Conservation (phyloP, 2,888 invertebrate species). For the Dicyrtomina minuta region DNA sequence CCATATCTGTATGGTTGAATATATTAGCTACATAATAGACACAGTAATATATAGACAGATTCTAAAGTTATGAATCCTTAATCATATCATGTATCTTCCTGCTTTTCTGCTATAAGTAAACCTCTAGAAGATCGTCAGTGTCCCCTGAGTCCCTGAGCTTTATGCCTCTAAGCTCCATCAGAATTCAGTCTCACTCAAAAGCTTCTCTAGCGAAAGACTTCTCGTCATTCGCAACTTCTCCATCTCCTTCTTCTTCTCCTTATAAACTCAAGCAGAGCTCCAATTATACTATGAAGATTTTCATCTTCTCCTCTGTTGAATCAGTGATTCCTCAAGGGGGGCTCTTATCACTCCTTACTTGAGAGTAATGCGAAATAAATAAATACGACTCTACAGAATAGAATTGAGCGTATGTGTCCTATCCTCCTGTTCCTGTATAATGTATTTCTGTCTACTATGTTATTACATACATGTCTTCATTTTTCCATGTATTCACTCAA, state of each 20-base stretch:
- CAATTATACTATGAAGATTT: slow-evolving; percentile 4
- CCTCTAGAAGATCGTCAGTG: no score
- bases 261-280: not conserved
- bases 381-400: no score
- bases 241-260: not conserved
- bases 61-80: slow-evolving; percentile 2
- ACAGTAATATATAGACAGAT: slow-evolving; percentile 18
- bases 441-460: no score
- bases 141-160: no score
- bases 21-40: slow-evolving; percentile 16
- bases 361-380: no score
- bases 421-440: no score
- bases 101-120: no score
- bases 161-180: slow-evolving; percentile 1
- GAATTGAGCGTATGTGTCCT: no score
- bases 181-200: not conserved
- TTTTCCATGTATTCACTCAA: no score
- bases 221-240: not conserved
- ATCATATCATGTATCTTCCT: not conserved
- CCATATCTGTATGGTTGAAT: not conserved
- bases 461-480: no score
- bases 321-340: no score
- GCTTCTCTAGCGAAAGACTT: not conserved
- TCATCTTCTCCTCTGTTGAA: not conserved
- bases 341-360: no score